Evolutionary conservation across 2,113 vertebrate species (phyloP), one percentile per base, ranked within the genome.

Genomic region (Motacilla alba): DNA sequence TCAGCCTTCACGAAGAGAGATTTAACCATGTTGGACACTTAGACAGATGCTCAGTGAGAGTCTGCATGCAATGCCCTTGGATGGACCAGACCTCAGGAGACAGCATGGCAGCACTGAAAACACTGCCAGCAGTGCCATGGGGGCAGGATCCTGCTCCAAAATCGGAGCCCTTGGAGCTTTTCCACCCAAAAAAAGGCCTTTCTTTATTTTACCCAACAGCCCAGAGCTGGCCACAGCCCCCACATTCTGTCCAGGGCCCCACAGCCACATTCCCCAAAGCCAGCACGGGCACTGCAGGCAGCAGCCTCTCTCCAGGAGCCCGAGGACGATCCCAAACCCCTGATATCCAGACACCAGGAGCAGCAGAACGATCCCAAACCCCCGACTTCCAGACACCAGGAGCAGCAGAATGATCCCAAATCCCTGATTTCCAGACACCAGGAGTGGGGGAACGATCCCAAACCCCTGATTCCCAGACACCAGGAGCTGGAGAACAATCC

Each of bases 231-330:
- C 49, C 30, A 4, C 52, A 41, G 41, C 31, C 31, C 16, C 14
- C 2, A 0, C 20, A 7, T 23, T 6, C 67, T 13, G 35, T 3
- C 13, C 5, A 0, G 16, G 11, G 28, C 20, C 70, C 47, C 60
- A 17, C 44, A 53, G 58, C 6, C 9, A 19, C 44, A 37, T 13
- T 43, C 27, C 73, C 80, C 10, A 63, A 43, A 21, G 1, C 27
- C 60, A 23, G 8, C 7, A 0, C 46, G 8, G 64, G 7, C 2
- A 0, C 9, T 22, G 23, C 4, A 1, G 6, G 75, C n/a, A 26
- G 58, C 10, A 26, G 28, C 9, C 19, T 26, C 72, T 5, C 12
- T 24, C 63, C 83, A n/a, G 49, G 43, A 35, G 33, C 30, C 4
- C 0, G 0, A 26, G 52, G 23, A 12, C 52, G 4, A 14, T 4